phyloP scores from a whole-genome alignment of 2,888 invertebrate species.

The Diplolepis rosae region DNA sequence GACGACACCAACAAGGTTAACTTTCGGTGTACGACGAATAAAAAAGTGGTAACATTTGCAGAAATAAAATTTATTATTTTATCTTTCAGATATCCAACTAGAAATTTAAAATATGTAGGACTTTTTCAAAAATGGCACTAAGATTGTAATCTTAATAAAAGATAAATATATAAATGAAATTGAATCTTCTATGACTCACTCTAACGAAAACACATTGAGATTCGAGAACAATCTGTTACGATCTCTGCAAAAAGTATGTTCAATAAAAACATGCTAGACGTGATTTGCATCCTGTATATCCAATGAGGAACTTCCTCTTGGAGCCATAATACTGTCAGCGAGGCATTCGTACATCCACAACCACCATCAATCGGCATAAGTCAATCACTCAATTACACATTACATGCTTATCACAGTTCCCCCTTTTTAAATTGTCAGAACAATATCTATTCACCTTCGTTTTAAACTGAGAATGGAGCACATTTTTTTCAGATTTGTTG shows the following conservation, averaged over 20 bases:
- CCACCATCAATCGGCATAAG: slow-evolving; percentile 27
- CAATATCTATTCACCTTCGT: slow-evolving; percentile 1
- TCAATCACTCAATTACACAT: not conserved
- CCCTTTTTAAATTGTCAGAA: not conserved
- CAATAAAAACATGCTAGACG: slow-evolving; percentile 31
- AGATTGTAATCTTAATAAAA: too few relatives aligned
- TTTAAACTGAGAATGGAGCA: not conserved
- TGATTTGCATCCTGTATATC: slow-evolving; percentile 56
- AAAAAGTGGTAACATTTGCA: too few relatives aligned
- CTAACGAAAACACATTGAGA: too few relatives aligned
- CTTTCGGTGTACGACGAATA: too few relatives aligned
- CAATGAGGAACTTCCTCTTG: slow-evolving; percentile 65
- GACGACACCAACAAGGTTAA: too few relatives aligned
- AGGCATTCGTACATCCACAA: slow-evolving; percentile 35
- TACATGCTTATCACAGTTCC: not conserved
- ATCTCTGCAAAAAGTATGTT: not conserved
- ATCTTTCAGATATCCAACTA: too few relatives aligned
- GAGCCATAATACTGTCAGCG: slow-evolving; percentile 40
- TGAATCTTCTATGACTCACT: too few relatives aligned
- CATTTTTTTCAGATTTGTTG: too few relatives aligned
- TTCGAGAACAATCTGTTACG: not conserved
- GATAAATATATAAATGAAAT: too few relatives aligned
- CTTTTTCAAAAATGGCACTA: too few relatives aligned
- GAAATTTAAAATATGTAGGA: too few relatives aligned
- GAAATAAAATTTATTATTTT: too few relatives aligned